Percentiles rank a stretch among this genome's conserved stretches.
Evolutionary conservation across 2,888 invertebrate species (phyloP).

Genomic region (Cremastinae sp.): DNA sequence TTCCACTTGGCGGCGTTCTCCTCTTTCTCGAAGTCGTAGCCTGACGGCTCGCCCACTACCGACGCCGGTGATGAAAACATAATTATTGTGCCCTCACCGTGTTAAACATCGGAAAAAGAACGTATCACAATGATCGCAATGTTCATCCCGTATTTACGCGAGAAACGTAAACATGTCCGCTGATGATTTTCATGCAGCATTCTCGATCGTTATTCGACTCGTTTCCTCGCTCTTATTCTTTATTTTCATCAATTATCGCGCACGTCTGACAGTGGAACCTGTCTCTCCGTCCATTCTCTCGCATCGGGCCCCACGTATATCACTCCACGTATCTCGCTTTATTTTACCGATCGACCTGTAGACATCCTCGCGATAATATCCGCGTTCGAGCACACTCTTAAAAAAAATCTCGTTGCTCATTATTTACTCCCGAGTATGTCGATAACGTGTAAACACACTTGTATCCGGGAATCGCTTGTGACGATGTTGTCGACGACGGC

Average conservation of each 20-base stretch:
- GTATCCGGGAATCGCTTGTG: constrained; percentile 38
- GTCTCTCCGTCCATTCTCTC: constrained; percentile 34
- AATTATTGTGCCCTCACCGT: constrained; percentile 45
- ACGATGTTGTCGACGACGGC: constrained; percentile 31
- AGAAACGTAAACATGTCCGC: constrained; percentile 17
- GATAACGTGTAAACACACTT: constrained; percentile 33
- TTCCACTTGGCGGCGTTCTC: constrained; percentile 96
- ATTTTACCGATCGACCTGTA: constrained; percentile 38
- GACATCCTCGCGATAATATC: constrained; percentile 48
- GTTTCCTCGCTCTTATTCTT: background rate
- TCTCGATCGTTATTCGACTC: constrained; percentile 25
- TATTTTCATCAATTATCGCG: constrained; percentile 2
- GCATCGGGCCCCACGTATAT: background rate
- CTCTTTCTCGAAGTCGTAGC: constrained; percentile 92
- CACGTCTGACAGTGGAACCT: constrained; percentile 32
- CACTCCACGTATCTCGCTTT: constrained; percentile 20
- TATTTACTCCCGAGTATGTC: constrained; percentile 42
- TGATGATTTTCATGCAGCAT: constrained; percentile 25
- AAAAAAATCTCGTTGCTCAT: constrained; percentile 50
- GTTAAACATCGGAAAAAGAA: constrained; percentile 30
- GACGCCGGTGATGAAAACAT: constrained; percentile 80
- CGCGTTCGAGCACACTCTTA: constrained; percentile 42
- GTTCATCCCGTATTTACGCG: constrained; percentile 26
- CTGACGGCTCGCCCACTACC: constrained; percentile 81
- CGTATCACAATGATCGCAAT: constrained; percentile 20